A percentile compares a stretch with the other conserved stretches of the same genome.
phyloP scores from a whole-genome alignment of 2,113 vertebrate species.

The Ceyx melanurus region DNA sequence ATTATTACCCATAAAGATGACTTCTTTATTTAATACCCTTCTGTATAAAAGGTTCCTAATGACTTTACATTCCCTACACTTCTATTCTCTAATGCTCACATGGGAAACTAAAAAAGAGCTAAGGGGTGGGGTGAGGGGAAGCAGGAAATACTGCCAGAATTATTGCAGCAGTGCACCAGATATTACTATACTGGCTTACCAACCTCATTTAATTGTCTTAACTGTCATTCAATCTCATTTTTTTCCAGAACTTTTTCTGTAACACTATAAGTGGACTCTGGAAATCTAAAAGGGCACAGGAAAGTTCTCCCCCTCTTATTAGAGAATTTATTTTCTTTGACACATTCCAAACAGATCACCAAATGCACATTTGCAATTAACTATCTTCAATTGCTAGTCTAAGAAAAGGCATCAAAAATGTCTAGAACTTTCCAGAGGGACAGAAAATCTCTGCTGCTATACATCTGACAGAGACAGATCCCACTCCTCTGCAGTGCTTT shows the following conservation, averaged over 20 bases:
- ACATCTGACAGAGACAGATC: neutral
- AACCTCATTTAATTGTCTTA: neutral
- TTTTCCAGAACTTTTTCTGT: neutral
- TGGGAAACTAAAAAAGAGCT: neutral
- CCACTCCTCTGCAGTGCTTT: neutral
- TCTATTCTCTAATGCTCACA: neutral
- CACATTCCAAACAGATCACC: neutral
- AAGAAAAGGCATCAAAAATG: neutral
- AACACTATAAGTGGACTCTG: neutral
- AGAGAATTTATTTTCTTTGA: neutral
- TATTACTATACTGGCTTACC: neutral
- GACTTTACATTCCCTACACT: neutral
- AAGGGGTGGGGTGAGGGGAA: neutral
- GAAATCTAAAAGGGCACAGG: neutral
- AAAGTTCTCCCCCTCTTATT: neutral
- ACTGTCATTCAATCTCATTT: neutral
- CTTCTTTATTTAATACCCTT: neutral
- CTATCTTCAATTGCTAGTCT: neutral
- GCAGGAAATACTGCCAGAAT: neutral
- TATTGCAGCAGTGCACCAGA: neutral
- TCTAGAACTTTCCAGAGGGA: neutral
- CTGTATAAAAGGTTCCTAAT: neutral
- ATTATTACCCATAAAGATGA: neutral
- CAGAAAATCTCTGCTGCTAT: neutral
- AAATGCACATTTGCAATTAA: neutral